phyloP scores from a whole-genome alignment of 2,797 vertebrate species.

The Pelodytes ibericus region DNA sequence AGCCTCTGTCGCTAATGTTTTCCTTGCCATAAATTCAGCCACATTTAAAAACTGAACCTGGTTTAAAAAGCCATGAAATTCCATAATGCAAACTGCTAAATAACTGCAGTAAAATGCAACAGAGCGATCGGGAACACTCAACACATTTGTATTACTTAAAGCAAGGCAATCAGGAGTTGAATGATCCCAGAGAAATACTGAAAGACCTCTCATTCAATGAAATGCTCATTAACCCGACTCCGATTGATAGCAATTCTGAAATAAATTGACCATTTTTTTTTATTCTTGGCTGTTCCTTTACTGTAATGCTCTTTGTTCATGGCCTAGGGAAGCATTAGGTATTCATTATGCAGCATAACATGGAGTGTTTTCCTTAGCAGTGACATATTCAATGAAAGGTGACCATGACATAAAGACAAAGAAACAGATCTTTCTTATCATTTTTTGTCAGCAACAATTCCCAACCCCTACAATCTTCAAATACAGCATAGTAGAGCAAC shows the following conservation, averaged over 20 bases:
- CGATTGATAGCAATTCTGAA: slow-evolving; percentile 32
- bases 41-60: slow-evolving; percentile 12
- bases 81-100: slow-evolving; percentile 41
- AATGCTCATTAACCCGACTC: slow-evolving; percentile 42
- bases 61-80: slow-evolving; percentile 47
- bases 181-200: slow-evolving; percentile 33
- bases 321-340: slow-evolving; percentile 21
- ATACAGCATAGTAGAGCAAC: too few species aligned
- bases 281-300: slow-evolving; percentile 8
- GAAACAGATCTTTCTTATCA: too few species aligned
- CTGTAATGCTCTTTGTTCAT: slow-evolving; percentile 6
- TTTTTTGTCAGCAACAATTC: too few species aligned
- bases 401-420: not conserved
- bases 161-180: slow-evolving; percentile 30
- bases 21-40: slow-evolving; percentile 39
- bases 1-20: slow-evolving; percentile 27
- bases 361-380: slow-evolving; percentile 8
- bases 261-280: slow-evolving; percentile 44
- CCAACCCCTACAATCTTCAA: too few species aligned
- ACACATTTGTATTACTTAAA: slow-evolving; percentile 48
- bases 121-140: slow-evolving; percentile 34
- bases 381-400: not conserved
- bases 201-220: slow-evolving; percentile 35
- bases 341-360: slow-evolving; percentile 21
- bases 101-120: slow-evolving; percentile 50